Evolutionary conservation across 2,113 vertebrate species (phyloP), one percentile per base, ranked within the genome.

Genomic region (Crypturellus undulatus): DNA sequence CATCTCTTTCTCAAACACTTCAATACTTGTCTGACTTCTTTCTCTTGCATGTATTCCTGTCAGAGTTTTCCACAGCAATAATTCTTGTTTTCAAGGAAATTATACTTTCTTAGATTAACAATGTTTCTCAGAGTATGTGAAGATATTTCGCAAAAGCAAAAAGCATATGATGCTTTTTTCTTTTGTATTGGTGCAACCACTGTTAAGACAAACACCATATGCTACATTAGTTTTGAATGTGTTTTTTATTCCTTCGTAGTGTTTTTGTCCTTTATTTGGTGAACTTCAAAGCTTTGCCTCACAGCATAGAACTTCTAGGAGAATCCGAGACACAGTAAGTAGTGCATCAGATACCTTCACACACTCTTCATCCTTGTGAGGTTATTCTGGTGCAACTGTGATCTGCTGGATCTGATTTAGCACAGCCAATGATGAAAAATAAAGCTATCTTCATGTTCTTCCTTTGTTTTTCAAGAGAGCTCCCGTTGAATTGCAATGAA

Each of bases 171-270:
- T 85, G 16, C 13, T 70, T 49, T 77, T 83, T 71, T 81, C 13
- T 85, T 87, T 75, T 26, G 7, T 76, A 18, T 67, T 84, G 70
- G 40, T 17, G 1, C 67, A 67, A 70, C 32, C 15, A 79, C 83
- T 0, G 1, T 68, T 85, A 77, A 45, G 49, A 34, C 40, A 58
- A 95, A 65, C 62, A 86, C 32, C 65, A 45, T 60, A 62, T 34
- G 42, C 60, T 85, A 20, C 83, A 19, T 88, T 92, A 83, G 77
- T 96, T 78, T 95, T 90, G 72, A 43, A 81, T 75, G n/a, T 84
- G 86, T 90, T 89, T 87, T 81, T 96, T 95, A 89, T 93, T 87
- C 62, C 58, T 76, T 93, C 91, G 36, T 26, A 36, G 20, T 52
- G 58, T 60, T n/a, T 60, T 91, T 47, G 65, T 91, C 63, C 25